Evolutionary conservation across 2,797 vertebrate genomes (phyloP).

Genomic region (Eidolon dupreanum): DNA sequence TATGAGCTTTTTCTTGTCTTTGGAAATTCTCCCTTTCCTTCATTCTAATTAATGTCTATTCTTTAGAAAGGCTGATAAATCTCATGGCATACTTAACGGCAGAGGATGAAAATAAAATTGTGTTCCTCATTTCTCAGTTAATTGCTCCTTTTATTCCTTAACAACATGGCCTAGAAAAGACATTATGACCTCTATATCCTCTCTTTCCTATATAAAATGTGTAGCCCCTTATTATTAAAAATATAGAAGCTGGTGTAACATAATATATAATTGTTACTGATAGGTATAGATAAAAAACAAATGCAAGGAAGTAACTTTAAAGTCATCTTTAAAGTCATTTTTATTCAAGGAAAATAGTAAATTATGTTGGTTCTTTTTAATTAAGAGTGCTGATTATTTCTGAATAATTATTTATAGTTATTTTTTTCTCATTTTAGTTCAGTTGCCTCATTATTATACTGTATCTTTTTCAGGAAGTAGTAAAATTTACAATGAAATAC

Average conservation of each 20-base stretch:
- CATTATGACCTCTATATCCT: neutral
- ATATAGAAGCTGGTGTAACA: neutral
- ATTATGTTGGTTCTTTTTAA: neutral
- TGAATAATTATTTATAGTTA: neutral
- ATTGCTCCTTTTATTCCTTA: neutral
- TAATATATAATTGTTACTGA: neutral
- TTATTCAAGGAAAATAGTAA: neutral
- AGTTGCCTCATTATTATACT: neutral
- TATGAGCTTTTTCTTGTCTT: neutral
- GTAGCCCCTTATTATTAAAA: neutral
- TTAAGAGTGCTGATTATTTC: constrained; percentile 5
- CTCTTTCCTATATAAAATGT: neutral
- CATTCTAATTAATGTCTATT: constrained; percentile 26
- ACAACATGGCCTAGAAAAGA: neutral
- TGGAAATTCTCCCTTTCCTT: constrained; percentile 13
- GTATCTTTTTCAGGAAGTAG: neutral
- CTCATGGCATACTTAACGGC: neutral
- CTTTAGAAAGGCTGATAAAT: neutral
- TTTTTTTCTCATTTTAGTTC: neutral
- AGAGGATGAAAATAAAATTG: neutral
- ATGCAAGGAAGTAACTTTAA: neutral
- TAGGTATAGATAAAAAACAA: constrained; percentile 21
- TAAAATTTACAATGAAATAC: constrained; percentile 12
- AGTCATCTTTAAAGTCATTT: neutral
- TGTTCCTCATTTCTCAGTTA: constrained; percentile 4